Percentiles rank a stretch among this genome's conserved stretches.
Evolutionary conservation across 2,113 vertebrate genomes (phyloP).

Genomic region (Ictalurus punctatus): DNA sequence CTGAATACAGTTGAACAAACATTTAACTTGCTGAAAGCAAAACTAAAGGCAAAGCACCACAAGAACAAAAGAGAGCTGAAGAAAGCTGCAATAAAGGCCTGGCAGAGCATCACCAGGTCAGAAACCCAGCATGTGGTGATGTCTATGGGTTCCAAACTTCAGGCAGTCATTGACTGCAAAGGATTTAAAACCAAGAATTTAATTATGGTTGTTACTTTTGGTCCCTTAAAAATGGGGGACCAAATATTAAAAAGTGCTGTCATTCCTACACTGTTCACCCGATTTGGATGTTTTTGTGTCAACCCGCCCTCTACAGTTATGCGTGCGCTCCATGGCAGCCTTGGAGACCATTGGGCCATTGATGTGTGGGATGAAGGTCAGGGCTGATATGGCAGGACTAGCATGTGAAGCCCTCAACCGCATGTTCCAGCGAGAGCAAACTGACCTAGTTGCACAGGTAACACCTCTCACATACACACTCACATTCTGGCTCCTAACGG

Average conservation of each 20-base stretch:
- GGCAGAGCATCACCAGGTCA: not conserved
- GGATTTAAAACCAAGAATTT: not conserved
- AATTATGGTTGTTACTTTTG: not conserved
- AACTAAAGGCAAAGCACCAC: not conserved
- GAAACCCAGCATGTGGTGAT: not conserved
- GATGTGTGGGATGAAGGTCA: conserved; percentile 90
- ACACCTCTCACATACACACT: conserved; percentile 44
- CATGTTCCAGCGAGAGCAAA: conserved; percentile 98
- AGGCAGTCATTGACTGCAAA: not conserved
- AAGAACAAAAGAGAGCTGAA: not conserved
- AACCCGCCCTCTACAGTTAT: conserved; percentile 75
- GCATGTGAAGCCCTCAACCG: conserved; percentile 95
- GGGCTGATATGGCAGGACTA: conserved; percentile 85
- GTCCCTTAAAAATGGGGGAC: not conserved
- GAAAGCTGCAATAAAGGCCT: not conserved
- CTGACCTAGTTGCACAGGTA: conserved; percentile 94
- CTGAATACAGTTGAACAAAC: not conserved
- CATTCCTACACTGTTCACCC: not conserved
- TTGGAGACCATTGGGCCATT: conserved; percentile 92
- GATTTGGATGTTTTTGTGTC: not conserved
- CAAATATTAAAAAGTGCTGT: too few species aligned
- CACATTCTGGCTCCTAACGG: not conserved
- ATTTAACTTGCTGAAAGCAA: not conserved
- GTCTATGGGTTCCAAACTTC: not conserved
- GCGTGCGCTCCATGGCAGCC: conserved; percentile 91